Conservation (phyloP, 1,140 invertebrate genomes). For the Aphelenchoides besseyi region DNA sequence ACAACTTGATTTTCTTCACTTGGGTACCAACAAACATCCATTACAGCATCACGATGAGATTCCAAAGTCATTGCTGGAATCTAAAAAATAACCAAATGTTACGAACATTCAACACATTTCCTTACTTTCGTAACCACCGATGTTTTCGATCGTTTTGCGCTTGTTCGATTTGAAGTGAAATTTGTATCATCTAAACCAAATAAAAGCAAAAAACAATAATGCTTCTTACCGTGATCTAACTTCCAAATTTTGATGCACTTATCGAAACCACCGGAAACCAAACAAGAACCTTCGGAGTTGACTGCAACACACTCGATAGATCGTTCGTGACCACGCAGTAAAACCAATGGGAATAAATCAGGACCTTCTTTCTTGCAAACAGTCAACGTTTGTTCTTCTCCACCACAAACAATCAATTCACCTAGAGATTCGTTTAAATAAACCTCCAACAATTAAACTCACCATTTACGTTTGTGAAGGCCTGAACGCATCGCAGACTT, state of each 20-base stretch:
- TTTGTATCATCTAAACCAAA: constrained; percentile 38
- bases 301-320: constrained; percentile 45
- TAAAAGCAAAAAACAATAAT: constrained; percentile 24
- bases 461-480: not conserved
- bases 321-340: constrained; percentile 48
- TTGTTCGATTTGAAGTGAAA: constrained; percentile 22
- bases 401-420: constrained; percentile 30
- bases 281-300: constrained; percentile 33
- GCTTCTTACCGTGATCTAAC: constrained; percentile 26
- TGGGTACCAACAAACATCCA: constrained; percentile 78
- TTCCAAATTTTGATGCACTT: constrained; percentile 58
- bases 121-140: constrained; percentile 43
- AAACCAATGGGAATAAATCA: not conserved
- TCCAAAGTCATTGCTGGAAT: constrained; percentile 80
- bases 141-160: constrained; percentile 41
- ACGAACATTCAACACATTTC: constrained; percentile 2
- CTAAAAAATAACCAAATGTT: constrained; percentile 64
- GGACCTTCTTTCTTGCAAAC: constrained; percentile 25
- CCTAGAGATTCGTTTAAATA: constrained; percentile 20
- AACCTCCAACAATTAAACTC: not conserved
- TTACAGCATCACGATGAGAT: constrained; percentile 86
- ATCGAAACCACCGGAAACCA: constrained; percentile 59
- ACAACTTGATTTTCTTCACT: constrained; percentile 69
- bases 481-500: constrained; percentile 19
- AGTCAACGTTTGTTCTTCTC: constrained; percentile 44